Conservation (phyloP, 53 echinoderm and acorn worm genomes). For the Apostichopus leukothele region DNA sequence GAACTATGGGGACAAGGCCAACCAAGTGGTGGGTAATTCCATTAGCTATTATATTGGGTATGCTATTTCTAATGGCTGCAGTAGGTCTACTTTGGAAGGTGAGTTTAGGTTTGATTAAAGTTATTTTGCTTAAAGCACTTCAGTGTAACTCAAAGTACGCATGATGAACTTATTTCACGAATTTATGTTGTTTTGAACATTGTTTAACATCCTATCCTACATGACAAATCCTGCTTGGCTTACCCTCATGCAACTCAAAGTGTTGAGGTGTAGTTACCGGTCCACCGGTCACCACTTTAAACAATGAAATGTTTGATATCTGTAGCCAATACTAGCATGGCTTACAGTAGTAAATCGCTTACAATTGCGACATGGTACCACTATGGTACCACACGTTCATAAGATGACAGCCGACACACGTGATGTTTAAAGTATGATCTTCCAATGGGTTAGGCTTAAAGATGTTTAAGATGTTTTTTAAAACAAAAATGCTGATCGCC, state of each 20-base stretch:
- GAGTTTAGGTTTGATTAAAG: not conserved
- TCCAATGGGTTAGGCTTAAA: no score
- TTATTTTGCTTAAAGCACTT: not conserved
- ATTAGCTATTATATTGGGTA: not conserved
- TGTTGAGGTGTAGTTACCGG: not conserved
- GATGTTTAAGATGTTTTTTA: no score
- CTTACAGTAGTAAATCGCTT: no score
- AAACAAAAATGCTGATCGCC: not conserved
- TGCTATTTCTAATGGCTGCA: not conserved
- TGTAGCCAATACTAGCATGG: no score
- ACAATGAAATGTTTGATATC: no score
- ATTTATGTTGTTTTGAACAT: not conserved
- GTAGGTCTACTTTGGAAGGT: not conserved
- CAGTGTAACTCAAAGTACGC: no score
- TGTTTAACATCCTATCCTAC: not conserved
- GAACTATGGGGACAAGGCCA: not conserved
- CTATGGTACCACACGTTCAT: no score
- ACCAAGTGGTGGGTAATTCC: not conserved
- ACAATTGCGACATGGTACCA: no score
- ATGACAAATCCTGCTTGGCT: no score
- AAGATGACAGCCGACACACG: no score
- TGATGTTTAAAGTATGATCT: no score
- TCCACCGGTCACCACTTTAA: no score
- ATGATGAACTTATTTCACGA: not conserved
- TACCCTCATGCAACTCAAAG: not conserved